Conservation (phyloP, 2,888 invertebrate genomes). For the Trachelus troglodyta region DNA sequence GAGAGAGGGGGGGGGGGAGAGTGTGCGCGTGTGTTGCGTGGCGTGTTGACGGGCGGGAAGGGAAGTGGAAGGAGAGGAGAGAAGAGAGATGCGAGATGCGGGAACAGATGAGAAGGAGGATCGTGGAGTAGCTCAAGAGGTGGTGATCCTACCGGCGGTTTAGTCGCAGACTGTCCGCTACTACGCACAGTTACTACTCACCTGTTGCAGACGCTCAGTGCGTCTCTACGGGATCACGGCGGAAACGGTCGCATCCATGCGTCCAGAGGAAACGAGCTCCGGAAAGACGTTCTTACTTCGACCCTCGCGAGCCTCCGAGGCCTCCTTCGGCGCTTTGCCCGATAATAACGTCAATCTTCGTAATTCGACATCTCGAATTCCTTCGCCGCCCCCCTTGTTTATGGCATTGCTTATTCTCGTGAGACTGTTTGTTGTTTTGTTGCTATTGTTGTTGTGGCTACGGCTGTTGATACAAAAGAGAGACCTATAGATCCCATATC, state of each 20-base stretch:
- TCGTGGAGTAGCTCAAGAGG: background rate
- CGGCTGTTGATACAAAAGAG: no score
- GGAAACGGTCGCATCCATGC: conserved; percentile 28
- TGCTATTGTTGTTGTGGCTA: no score
- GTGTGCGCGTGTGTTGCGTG: conserved; percentile 1
- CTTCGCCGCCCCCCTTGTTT: no score
- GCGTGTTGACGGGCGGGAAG: background rate
- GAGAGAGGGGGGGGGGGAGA: no score
- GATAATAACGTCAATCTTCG: no score
- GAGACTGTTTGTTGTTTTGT: no score
- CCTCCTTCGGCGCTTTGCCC: conserved; percentile 8
- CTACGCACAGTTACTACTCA: conserved; percentile 53
- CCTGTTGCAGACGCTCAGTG: conserved; percentile 43
- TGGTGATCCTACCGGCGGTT: conserved; percentile 45
- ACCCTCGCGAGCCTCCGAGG: conserved; percentile 39
- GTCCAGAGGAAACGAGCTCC: conserved; percentile 41
- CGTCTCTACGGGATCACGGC: no score
- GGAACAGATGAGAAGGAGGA: conserved; percentile 4
- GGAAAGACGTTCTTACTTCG: conserved; percentile 44
- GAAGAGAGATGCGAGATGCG: background rate
- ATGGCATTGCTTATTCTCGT: no score
- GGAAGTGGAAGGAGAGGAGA: background rate
- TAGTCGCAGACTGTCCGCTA: conserved; percentile 58
- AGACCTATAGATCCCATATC: no score
- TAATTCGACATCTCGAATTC: no score